A percentile compares a stretch with the other conserved stretches of the same genome.
Conservation (phyloP, 2,797 vertebrate genomes). For the Okamejei kenojei region DNA sequence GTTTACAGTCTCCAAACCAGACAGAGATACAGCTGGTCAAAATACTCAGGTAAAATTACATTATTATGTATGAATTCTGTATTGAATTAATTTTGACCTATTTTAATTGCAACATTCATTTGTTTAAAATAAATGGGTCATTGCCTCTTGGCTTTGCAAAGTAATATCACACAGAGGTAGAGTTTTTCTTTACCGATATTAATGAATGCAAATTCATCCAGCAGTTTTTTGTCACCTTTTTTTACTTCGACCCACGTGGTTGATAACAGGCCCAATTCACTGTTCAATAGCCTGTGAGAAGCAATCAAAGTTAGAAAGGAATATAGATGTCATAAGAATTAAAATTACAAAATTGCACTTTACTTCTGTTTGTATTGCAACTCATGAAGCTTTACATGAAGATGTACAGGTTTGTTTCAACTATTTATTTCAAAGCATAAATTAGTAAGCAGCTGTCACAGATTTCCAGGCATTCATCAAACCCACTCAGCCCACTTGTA, state of each 20-base stretch:
- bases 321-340: background rate
- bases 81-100: background rate
- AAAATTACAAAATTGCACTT: background rate
- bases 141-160: background rate
- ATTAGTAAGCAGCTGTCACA: background rate
- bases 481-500: background rate
- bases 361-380: background rate
- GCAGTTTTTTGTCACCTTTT: background rate
- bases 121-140: background rate
- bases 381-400: background rate
- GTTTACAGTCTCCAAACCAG: too few species aligned
- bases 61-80: background rate
- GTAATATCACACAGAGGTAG: background rate
- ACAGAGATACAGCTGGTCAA: too few species aligned
- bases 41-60: background rate
- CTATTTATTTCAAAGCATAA: background rate
- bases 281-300: background rate
- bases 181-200: background rate
- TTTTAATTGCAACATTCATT: background rate
- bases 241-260: background rate
- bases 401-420: too few species aligned
- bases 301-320: background rate
- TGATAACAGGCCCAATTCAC: background rate
- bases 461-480: background rate
- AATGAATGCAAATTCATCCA: background rate